Base-by-base conservation (phyloP, 2,888 invertebrate species). In the Epicampocera succincta region DNA sequence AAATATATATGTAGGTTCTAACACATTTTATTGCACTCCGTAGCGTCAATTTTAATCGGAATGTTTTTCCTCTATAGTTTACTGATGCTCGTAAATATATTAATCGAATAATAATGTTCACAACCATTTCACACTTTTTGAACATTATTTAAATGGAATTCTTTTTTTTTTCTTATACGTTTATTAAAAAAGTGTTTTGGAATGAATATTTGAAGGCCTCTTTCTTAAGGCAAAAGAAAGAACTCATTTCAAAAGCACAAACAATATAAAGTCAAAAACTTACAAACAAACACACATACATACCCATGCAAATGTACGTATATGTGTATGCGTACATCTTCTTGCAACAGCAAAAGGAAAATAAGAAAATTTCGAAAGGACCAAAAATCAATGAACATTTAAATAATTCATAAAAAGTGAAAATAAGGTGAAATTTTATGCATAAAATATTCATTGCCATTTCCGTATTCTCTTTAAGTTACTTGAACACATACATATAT, bases 21-120 rank as follows among this genome's bases (percentile, higher is more conserved):
- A 29, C 6, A 29, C 29, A 29, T 29, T 78, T 72, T 60, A 72
- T 72, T 38, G 72, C 72, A 50, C 21, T 15, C 29, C 50, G 58
- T 58, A 42, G 66, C 40, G 29, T 46, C 33, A 48, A 11, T 50
- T 48, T 60, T 13, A 71, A 77, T 40, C 50, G 63, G 69, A 44
- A 78, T 78, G n/a, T 78, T 72, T 58, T 60, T 29, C 60, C 19
- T 54, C 46, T 82, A 65, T 52, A 60, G 74, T 74, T 74, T 73
- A 78, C 74, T 82, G 78, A 74, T 65, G 82, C 82, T 74, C 78
- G 69, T 82, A 82, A 82, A 82, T 78, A 82, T 82, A 69, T 78
- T 82, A 82, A 82, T 82, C 77, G 82, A 74, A 82, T 74, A 82
- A 82, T 78, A 82, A 82, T 82, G 82, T 78, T 82, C 74, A 54